Conservation (phyloP, 2,113 vertebrate species). For the Nestor notabilis region DNA sequence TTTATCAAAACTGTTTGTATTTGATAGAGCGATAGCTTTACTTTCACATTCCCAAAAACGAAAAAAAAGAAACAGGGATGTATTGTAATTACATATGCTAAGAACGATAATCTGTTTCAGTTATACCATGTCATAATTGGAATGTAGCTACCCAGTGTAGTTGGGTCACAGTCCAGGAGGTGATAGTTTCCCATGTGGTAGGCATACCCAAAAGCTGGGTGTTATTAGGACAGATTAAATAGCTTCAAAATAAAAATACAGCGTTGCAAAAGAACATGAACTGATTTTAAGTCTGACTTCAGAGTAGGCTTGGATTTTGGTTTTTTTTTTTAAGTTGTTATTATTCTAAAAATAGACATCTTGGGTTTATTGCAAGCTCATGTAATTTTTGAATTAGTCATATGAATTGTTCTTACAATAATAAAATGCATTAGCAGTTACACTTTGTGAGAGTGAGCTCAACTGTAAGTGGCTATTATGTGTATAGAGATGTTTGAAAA, state of each 20-base stretch:
- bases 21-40: neutral
- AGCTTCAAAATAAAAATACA: neutral
- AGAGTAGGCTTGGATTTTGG: neutral
- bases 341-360: neutral
- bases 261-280: neutral
- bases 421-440: neutral
- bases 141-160: neutral
- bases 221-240: neutral
- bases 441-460: neutral
- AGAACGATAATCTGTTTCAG: neutral
- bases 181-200: neutral
- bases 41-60: neutral
- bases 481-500: neutral
- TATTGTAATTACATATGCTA: neutral
- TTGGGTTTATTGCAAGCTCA: neutral
- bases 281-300: neutral
- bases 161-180: neutral
- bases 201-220: neutral
- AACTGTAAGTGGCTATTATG: neutral
- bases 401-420: neutral
- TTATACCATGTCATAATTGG: neutral
- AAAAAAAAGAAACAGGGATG: neutral
- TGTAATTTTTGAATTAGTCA: neutral
- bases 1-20: neutral
- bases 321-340: neutral